These are phyloP conservation scores for Thunnus thynnus DNA, from an alignment of 2,113 vertebrate genomes.

Conservation along the genomic window DNA sequence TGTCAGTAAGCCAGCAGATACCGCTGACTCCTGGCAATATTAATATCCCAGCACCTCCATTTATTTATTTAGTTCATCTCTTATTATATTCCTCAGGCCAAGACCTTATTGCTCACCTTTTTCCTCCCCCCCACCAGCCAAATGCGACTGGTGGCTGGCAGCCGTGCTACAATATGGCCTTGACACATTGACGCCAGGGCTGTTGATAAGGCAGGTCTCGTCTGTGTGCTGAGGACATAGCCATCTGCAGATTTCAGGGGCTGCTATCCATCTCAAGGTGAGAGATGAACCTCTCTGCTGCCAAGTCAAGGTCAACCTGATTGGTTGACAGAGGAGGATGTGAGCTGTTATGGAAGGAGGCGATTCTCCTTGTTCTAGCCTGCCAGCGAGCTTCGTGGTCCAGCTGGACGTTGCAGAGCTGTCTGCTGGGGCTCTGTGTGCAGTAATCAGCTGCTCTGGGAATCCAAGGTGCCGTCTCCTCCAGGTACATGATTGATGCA, in stretches of 20 bases:
- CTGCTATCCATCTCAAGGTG: constrained; percentile 67
- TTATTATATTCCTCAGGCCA: constrained; percentile 63
- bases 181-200: constrained; percentile 57
- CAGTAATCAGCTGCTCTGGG: constrained; percentile 46
- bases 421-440: constrained; percentile 32
- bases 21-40: constrained; percentile 48
- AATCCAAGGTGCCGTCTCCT: constrained; percentile 44
- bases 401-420: constrained; percentile 42
- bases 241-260: constrained; percentile 31
- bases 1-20: constrained; percentile 42
- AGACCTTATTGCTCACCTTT: constrained; percentile 54
- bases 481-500: constrained; percentile 61
- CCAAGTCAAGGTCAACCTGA: constrained; percentile 72
- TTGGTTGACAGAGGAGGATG: constrained; percentile 49
- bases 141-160: constrained; percentile 26
- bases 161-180: constrained; percentile 23
- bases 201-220: constrained; percentile 56
- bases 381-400: constrained; percentile 30
- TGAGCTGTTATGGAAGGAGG: constrained; percentile 31
- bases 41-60: constrained; percentile 60
- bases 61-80: constrained; percentile 73
- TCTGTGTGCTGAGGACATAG: constrained; percentile 33
- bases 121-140: background rate
- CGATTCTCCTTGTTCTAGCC: constrained; percentile 35
- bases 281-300: constrained; percentile 53